A percentile compares a stretch with the other conserved stretches of the same genome.
These are phyloP conservation scores for Danaus plexippus DNA, from an alignment of 1,140 invertebrate species.

Conservation along the genomic window DNA sequence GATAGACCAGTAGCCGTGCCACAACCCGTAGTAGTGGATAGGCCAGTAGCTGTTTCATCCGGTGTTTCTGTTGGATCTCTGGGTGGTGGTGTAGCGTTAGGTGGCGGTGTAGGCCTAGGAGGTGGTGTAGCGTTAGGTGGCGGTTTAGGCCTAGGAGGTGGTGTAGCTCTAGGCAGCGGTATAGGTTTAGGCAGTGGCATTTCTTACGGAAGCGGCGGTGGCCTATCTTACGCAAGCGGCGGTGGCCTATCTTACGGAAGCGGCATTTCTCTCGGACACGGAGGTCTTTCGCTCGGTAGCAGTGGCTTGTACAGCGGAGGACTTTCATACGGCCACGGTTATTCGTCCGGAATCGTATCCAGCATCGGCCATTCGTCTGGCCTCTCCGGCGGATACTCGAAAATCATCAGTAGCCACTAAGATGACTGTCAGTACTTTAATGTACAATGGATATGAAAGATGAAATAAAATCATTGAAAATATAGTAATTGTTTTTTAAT, in stretches of 20 bases:
- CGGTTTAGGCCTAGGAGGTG: not conserved
- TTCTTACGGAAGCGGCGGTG: not conserved
- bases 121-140: too few relatives aligned
- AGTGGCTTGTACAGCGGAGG: constrained; percentile 15
- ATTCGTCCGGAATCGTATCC: constrained; percentile 14
- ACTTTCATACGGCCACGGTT: constrained; percentile 9
- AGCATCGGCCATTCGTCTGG: constrained; percentile 13
- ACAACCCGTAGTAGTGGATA: constrained; percentile 43
- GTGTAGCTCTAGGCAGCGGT: not conserved
- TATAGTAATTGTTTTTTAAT: too few relatives aligned
- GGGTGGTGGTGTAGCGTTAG: not conserved
- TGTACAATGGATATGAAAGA: constrained; percentile 14
- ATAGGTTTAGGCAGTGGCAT: not conserved
- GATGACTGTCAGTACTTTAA: constrained; percentile 28
- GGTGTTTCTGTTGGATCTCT: constrained; percentile 3
- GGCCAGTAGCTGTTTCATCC: constrained; percentile 29
- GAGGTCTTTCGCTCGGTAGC: constrained; percentile 12
- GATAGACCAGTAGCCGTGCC: constrained; percentile 54
- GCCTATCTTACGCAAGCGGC: not conserved
- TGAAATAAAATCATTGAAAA: constrained; percentile 28
- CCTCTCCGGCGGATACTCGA: constrained; percentile 24
- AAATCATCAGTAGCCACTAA: constrained; percentile 33
- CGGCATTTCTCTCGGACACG: constrained; percentile 8
- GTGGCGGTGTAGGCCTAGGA: constrained; percentile 1
- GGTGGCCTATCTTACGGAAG: constrained; percentile 10